Conservation (phyloP, 2,797 vertebrate genomes). For the Spinus pinus region DNA sequence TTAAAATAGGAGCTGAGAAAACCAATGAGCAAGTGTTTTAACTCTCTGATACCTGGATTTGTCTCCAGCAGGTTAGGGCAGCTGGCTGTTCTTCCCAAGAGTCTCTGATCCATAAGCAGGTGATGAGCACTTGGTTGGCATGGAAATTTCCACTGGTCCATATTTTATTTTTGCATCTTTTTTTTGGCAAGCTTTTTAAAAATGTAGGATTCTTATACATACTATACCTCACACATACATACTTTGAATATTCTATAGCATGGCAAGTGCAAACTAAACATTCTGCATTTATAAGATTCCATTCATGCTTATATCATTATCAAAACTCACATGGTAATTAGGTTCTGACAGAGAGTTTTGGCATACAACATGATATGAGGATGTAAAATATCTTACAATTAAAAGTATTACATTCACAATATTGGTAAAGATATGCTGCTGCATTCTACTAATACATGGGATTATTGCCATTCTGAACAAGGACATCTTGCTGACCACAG, state of each 20-base stretch:
- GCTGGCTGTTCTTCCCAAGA: slow-evolving; percentile 29
- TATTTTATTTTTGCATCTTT: not conserved
- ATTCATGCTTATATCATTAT: not conserved
- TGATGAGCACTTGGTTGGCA: not conserved
- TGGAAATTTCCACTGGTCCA: not conserved
- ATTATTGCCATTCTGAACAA: not conserved
- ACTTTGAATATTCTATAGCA: not conserved
- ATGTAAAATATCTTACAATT: not conserved
- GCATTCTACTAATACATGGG: not conserved
- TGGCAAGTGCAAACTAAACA: not conserved
- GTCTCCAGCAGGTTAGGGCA: slow-evolving; percentile 27
- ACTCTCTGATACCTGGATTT: slow-evolving; percentile 80
- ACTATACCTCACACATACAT: not conserved
- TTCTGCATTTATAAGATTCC: not conserved
- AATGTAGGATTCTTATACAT: not conserved
- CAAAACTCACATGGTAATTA: not conserved
- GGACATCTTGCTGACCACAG: not conserved
- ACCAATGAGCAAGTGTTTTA: slow-evolving; percentile 79
- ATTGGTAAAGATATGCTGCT: not conserved
- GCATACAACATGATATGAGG: not conserved
- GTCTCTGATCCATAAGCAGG: slow-evolving; percentile 11
- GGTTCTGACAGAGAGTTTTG: not conserved
- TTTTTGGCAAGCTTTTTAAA: not conserved
- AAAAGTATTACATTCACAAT: not conserved
- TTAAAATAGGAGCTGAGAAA: slow-evolving; percentile 82